These are phyloP conservation scores for Eciton burchellii DNA, from an alignment of 1,140 invertebrate species.

Conservation along the genomic window DNA sequence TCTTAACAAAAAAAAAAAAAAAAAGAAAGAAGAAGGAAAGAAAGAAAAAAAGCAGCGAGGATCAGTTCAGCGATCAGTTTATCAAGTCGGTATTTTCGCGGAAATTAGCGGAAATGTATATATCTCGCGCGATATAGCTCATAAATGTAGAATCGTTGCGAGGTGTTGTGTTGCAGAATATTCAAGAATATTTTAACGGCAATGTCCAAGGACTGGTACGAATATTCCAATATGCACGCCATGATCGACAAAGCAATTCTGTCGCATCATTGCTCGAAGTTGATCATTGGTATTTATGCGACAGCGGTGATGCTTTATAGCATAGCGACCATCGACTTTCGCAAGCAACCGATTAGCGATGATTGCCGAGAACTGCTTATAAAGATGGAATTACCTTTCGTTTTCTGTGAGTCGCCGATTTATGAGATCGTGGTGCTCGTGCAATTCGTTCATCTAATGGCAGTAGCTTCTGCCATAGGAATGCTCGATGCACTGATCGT, in stretches of 20 bases:
- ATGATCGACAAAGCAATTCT: slow-evolving; percentile 53
- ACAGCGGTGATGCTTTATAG: slow-evolving; percentile 51
- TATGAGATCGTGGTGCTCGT: slow-evolving; percentile 35
- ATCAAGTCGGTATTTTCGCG: background rate
- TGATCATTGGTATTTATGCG: slow-evolving; percentile 44
- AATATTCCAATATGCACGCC: background rate
- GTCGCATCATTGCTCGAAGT: slow-evolving; percentile 53
- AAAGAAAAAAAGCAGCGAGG: background rate
- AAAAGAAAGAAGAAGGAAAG: too few relatives aligned
- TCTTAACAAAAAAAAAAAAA: too few relatives aligned
- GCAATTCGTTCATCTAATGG: slow-evolving; percentile 53
- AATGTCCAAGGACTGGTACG: slow-evolving; percentile 57
- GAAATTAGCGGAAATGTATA: background rate
- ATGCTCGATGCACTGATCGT: slow-evolving; percentile 51
- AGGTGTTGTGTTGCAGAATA: slow-evolving; percentile 45
- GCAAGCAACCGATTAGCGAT: background rate
- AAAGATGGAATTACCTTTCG: slow-evolving; percentile 65
- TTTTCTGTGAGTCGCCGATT: slow-evolving; percentile 19
- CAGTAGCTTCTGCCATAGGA: slow-evolving; percentile 7
- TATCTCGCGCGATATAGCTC: slow-evolving; percentile 5
- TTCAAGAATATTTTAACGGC: slow-evolving; percentile 37
- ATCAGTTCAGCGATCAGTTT: background rate
- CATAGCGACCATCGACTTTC: slow-evolving; percentile 10
- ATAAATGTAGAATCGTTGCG: slow-evolving; percentile 6
- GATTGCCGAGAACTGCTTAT: slow-evolving; percentile 44